Evolutionary conservation across 1,140 invertebrate species (phyloP), one percentile per base, ranked within the genome.

Genomic region (Archivesica marissinica): DNA sequence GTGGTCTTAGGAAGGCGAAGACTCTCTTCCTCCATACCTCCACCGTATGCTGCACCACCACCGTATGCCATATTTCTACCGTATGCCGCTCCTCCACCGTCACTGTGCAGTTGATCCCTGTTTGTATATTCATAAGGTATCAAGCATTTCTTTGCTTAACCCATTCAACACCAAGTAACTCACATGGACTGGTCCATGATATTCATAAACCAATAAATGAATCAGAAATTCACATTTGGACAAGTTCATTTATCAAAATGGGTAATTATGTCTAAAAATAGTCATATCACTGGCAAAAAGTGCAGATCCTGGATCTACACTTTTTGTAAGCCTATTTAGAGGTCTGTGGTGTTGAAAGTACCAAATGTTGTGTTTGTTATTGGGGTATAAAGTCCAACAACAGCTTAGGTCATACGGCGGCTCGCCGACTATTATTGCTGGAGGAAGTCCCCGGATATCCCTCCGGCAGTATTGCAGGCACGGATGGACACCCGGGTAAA

Each of bases 1-100:
- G 59, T 38, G 9, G 77, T 68, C 30, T 52, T 80, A 11, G 77
- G 77, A 17, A 64, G 61, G 23, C 77, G 38, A 3, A 80, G 77
- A 30, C 23, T 79, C 2, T 64, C 76, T 23, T 50, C 77, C 20
- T 64, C 38, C 3, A 17, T 20, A 15, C 28, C n/a, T n/a, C n/a
- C 23, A 50, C 41, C 25, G 38, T 50, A 30, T 13, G 30, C 25
- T 3, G 23, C n/a, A 30, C 52, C 28, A 13, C 30, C 41, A 25
- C 38, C 23, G n/a, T 30, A 35, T 25, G 20, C 38, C 3, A 17
- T 20, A 15, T 33, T n/a, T n/a, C n/a, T 13, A 50, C 41, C 25
- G 38, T 50, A 30, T 13, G 30, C 25, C 3, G 23, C n/a, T 17
- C 52, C 28, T 13, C 30, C 41, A 25, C 38, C 0, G 7, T 74